These are phyloP conservation scores for Sipha maydis DNA, from an alignment of 2,888 invertebrate species.

Conservation along the genomic window DNA sequence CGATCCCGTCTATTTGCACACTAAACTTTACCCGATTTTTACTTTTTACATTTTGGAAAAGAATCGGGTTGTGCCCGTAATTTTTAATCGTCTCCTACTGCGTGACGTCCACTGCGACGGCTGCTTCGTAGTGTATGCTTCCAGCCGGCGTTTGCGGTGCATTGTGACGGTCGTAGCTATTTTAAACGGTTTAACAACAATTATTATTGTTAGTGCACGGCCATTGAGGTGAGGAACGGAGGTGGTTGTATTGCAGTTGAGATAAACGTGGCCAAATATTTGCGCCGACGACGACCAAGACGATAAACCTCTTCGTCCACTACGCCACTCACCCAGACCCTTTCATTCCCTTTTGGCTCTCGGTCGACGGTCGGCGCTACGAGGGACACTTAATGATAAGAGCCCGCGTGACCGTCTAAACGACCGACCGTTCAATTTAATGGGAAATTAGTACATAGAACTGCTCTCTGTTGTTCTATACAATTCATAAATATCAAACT, in stretches of 20 bases:
- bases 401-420: slow-evolving; percentile 24
- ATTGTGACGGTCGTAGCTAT: neutral
- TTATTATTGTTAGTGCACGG: neutral
- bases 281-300: neutral
- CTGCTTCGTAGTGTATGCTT: too few species aligned
- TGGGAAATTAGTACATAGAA: neutral
- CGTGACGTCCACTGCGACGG: too few species aligned
- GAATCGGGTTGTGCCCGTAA: too few species aligned
- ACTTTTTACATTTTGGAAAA: too few species aligned
- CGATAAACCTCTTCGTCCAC: neutral
- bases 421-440: slow-evolving; percentile 46
- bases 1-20: too few species aligned
- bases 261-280: slow-evolving; percentile 22
- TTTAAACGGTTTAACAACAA: neutral
- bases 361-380: neutral
- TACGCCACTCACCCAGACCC: neutral
- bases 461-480: neutral
- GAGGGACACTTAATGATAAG: slow-evolving; percentile 31
- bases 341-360: neutral
- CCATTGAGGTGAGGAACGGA: neutral
- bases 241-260: neutral
- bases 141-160: neutral
- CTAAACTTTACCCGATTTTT: too few species aligned
- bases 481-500: slow-evolving; percentile 23
- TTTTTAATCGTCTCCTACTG: too few species aligned